Percentiles rank a stretch among this genome's conserved stretches.
These are phyloP conservation scores for Dendrocincla tyrannina DNA, from an alignment of 2,797 vertebrate genomes.

Conservation along the genomic window DNA sequence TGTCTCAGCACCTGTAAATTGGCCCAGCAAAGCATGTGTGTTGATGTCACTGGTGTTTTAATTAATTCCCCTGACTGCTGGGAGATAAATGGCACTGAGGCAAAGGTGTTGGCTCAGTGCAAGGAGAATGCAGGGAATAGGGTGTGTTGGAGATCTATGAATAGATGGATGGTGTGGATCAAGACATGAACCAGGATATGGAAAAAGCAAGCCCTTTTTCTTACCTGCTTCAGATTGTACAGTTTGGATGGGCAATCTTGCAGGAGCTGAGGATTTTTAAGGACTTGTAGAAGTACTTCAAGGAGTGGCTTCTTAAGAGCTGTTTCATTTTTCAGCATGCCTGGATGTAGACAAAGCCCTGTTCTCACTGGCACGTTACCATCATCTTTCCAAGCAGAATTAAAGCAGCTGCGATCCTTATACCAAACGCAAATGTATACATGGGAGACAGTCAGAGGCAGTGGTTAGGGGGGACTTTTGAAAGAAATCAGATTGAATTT, in stretches of 20 bases:
- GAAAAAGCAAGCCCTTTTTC: background rate
- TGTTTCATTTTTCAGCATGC: background rate
- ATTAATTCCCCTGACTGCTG: background rate
- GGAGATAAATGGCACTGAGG: background rate
- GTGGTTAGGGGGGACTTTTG: background rate
- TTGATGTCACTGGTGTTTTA: background rate
- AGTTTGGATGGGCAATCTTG: background rate
- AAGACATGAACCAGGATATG: background rate
- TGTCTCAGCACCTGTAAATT: background rate
- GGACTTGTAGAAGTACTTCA: background rate
- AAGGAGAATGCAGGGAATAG: background rate
- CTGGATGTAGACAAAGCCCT: background rate
- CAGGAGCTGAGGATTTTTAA: background rate
- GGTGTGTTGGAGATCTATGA: background rate
- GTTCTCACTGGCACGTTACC: background rate
- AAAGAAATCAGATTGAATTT: background rate
- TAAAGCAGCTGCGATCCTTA: background rate
- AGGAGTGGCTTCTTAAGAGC: background rate
- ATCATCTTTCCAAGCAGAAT: background rate
- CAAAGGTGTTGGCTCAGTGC: background rate
- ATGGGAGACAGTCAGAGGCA: background rate
- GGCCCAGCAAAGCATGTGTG: background rate
- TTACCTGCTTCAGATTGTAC: background rate
- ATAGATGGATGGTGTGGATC: background rate
- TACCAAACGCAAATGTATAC: background rate